Conservation (phyloP, 2,113 vertebrate genomes). For the Theropithecus gelada region DNA sequence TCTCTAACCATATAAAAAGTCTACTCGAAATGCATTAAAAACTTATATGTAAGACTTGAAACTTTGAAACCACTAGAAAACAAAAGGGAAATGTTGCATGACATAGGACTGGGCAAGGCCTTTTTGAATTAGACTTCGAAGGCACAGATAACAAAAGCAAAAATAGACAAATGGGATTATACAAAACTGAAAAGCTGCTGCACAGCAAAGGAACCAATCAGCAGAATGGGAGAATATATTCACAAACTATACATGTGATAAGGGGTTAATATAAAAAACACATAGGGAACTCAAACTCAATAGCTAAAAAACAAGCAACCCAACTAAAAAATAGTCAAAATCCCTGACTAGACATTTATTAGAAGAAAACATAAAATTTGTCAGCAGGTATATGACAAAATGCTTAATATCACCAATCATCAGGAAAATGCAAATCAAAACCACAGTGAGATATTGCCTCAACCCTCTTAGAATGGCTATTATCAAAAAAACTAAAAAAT, state of each 20-base stretch:
- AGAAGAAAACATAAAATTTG: not conserved
- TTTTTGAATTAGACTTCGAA: not conserved
- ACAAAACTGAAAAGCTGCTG: not conserved
- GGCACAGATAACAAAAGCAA: not conserved
- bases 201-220: not conserved
- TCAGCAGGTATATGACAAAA: not conserved
- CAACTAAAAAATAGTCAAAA: not conserved
- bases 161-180: not conserved
- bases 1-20: not conserved
- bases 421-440: not conserved
- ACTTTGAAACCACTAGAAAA: not conserved
- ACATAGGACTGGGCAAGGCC: not conserved
- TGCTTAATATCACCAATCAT: not conserved
- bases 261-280: not conserved
- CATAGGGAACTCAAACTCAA: not conserved
- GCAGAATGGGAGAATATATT: not conserved
- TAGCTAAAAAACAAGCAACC: not conserved
- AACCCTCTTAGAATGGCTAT: not conserved
- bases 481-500: not conserved
- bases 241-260: not conserved
- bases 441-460: not conserved
- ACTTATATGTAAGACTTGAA: not conserved
- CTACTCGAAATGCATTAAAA: not conserved
- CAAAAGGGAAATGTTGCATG: not conserved
- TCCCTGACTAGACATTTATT: not conserved